Conservation (phyloP, 2,888 invertebrate species). For the Orchesella flavescens region DNA sequence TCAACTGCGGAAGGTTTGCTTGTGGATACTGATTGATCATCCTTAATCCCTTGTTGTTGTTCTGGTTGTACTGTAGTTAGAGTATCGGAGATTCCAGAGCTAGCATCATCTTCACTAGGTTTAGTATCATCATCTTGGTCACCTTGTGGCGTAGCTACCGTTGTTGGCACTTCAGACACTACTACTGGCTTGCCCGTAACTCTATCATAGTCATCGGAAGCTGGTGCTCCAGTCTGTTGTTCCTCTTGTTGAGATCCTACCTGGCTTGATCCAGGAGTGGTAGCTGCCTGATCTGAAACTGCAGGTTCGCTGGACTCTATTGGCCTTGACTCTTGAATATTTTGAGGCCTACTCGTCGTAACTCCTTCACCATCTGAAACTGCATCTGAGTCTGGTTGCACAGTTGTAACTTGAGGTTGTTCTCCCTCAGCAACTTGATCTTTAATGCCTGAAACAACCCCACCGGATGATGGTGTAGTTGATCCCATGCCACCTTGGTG, state of each 20-base stretch:
- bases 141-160: constrained; percentile 41
- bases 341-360: constrained; percentile 26
- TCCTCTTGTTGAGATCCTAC: constrained; percentile 69
- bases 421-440: constrained; percentile 22
- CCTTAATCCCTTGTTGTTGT: constrained; percentile 24
- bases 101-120: constrained; percentile 16
- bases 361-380: constrained; percentile 22
- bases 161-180: constrained; percentile 41
- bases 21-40: constrained; percentile 1
- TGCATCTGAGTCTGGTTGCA: not conserved
- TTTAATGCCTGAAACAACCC: constrained; percentile 31
- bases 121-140: constrained; percentile 56
- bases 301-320: constrained; percentile 31
- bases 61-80: constrained; percentile 37
- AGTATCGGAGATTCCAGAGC: not conserved
- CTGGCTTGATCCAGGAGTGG: constrained; percentile 68
- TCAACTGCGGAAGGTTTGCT: not conserved
- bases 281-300: not conserved
- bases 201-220: constrained; percentile 44
- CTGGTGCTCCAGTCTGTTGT: constrained; percentile 26
- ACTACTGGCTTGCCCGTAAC: constrained; percentile 44
- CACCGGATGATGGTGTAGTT: constrained; percentile 30
- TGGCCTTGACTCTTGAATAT: constrained; percentile 44
- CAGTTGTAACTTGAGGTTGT: constrained; percentile 21
- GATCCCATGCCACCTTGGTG: constrained; percentile 5